A percentile compares a stretch with the other conserved stretches of the same genome.
phyloP scores from a whole-genome alignment of 1,140 invertebrate species.

The Aradophagus sp. region DNA sequence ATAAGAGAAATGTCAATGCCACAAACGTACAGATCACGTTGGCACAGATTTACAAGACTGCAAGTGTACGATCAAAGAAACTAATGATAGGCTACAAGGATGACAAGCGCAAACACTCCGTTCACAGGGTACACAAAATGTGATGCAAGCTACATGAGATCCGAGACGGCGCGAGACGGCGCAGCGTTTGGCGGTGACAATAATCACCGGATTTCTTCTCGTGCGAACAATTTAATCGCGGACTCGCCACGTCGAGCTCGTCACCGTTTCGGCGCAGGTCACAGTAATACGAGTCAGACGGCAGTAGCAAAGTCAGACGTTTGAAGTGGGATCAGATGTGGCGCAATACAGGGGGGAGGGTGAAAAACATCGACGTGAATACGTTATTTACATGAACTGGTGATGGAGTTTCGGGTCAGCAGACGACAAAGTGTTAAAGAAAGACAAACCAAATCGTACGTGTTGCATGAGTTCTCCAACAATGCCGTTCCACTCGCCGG shows the following conservation, averaged over 20 bases:
- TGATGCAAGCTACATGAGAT: conserved; percentile 27
- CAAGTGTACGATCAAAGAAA: not conserved
- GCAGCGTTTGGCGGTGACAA: not conserved
- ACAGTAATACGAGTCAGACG: conserved; percentile 11
- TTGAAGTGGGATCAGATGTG: conserved; percentile 16
- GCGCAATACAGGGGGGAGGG: conserved; percentile 17
- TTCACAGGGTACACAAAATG: conserved; percentile 17
- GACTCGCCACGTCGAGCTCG: not conserved
- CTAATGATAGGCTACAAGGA: not conserved
- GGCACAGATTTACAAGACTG: too few relatives aligned
- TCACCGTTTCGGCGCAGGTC: not conserved
- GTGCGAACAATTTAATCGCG: not conserved
- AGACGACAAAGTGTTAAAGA: conserved; percentile 54
- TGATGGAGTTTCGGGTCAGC: conserved; percentile 32
- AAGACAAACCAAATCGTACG: conserved; percentile 76
- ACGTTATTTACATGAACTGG: conserved; percentile 39
- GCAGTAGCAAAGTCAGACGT: conserved; percentile 7
- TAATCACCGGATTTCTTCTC: not conserved
- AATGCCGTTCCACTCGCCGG: conserved; percentile 89
- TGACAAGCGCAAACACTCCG: conserved; percentile 29
- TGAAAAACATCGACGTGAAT: conserved; percentile 12
- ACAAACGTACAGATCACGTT: too few relatives aligned
- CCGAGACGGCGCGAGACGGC: conserved; percentile 4
- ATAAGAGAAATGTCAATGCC: too few relatives aligned
- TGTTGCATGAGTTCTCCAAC: conserved; percentile 85